Base-by-base conservation (phyloP, 2,113 vertebrate species). In the Glaucidium brasilianum region DNA sequence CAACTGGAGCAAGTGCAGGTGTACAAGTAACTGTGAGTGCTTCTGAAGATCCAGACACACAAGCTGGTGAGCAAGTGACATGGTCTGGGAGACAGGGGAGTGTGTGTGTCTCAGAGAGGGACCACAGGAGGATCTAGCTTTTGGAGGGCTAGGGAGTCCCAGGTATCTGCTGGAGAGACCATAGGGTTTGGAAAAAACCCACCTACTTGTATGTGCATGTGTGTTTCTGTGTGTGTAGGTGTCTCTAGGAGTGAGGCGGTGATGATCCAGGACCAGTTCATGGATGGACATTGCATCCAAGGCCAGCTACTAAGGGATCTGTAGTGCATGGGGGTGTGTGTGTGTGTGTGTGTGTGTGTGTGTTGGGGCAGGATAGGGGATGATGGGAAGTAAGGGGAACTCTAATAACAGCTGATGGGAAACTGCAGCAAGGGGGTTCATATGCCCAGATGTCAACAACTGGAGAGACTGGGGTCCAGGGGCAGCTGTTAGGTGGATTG, bases 1-100 rank as follows among this genome's bases (percentile, higher is more conserved):
- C 43, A 76, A 39, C 43, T 39, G 58, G 43, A 63, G 25, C 0
- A 0, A 74, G 27, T 34, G 11, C 1, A 1, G 10, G 23, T 25
- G 21, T 45, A 19, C 1, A 2, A 27, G 18, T 34, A 47, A 55
- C 25, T 39, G 11, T 34, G 35, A 81, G 26, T 56, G 15, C 19
- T 62, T 82, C 26, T 49, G 71, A 74, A 43, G 26, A 62, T 43
- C 73, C 47, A 41, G 30, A 21, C 37, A 9, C 7, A 21, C 10
- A 3, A 47, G 11, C 25, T 60, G 9, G 8, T 52, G 47, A 67
- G 11, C 14, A 37, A 12, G 29, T 9, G 7, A 37, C 21, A 6
- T 7, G 29, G 17, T 11, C 21, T 39, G 26, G 11, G 10, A 75
- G 5, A 17, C 11, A 9, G 15, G 8, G 6, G 23, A 0, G 4